Base-by-base conservation (phyloP, 2,113 vertebrate species). In the Oenanthe oenanthe region DNA sequence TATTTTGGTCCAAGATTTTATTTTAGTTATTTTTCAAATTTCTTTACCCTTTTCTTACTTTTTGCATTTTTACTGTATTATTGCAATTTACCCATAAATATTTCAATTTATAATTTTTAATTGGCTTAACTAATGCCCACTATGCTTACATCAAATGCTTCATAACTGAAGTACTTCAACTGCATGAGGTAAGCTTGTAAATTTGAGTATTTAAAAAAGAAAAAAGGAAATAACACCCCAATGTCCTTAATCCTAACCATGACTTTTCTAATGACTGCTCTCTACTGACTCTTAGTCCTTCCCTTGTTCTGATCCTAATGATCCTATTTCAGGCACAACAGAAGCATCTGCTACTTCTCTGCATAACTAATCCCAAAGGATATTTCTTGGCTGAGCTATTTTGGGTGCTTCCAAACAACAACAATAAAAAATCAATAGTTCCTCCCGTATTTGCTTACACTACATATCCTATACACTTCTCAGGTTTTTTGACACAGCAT, bases 311-410 rank as follows among this genome's bases (percentile, higher is more conserved):
- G 42, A 78, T 70, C 34, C 36, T 42, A 36, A 93, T 36, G 36
- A 86, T 79, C 54, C 63, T 73, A 65, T 72, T 94, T 91, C 70
- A 78, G 38, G 38, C 70, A 89, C 31, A 92, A 88, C 42, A 89
- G 32, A 89, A 82, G 32, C 58, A 87, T 72, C 85, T 94, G 71
- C 62, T 75, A 34, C 88, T 94, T 89, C 62, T 68, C 81, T 48
- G 53, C 36, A 38, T 36, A 92, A 92, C 53, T 76, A 94, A 94
- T 79, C 38, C 57, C 83, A 68, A 63, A 85, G 14, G n/a, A 81
- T 73, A 86, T 60, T 89, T 65, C 34, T 70, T 66, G 50, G 31
- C 54, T 56, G 47, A 31, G 63, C 43, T 72, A 28, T 25, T 81
- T 14, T 48, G 42, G 67, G 20, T 36, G n/a, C 18, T 86, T 86